phyloP scores from a whole-genome alignment of 2,797 vertebrate genomes.

The Meda fulgida region DNA sequence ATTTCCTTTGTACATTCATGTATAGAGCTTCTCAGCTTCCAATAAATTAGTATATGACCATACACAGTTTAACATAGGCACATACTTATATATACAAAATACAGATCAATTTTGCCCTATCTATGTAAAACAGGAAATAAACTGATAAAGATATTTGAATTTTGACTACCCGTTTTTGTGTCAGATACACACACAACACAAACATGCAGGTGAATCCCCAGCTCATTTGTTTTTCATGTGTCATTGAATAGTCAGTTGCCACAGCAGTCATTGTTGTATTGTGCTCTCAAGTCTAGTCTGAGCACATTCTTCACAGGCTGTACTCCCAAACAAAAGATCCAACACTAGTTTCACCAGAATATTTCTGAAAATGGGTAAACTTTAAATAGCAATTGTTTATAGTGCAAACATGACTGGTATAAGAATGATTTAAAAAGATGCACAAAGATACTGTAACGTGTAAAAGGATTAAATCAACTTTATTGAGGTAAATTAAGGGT shows the following conservation, averaged over 20 bases:
- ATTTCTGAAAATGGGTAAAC: background rate
- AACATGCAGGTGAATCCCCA: conserved; percentile 21
- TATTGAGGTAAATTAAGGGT: conserved; percentile 16
- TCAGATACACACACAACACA: conserved; percentile 5
- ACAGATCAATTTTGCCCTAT: background rate
- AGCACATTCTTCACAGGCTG: conserved; percentile 34
- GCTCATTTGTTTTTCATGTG: background rate
- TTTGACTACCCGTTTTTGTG: background rate
- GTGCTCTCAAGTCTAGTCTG: background rate
- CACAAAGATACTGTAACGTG: background rate
- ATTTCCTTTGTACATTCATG: background rate
- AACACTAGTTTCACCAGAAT: background rate
- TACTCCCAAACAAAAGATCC: conserved; percentile 6
- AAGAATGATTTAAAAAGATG: background rate
- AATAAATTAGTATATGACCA: background rate
- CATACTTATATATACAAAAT: background rate
- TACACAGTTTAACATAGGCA: background rate
- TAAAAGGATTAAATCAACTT: conserved; percentile 16
- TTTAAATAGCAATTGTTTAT: conserved; percentile 10
- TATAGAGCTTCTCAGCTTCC: background rate
- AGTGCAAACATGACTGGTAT: background rate
- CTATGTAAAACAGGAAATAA: background rate
- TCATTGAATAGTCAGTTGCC: background rate
- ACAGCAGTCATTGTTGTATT: background rate
- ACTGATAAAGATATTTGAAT: background rate